These are phyloP conservation scores for Melangyna quadrimaculata DNA, from an alignment of 2,888 invertebrate genomes.

Conservation along the genomic window DNA sequence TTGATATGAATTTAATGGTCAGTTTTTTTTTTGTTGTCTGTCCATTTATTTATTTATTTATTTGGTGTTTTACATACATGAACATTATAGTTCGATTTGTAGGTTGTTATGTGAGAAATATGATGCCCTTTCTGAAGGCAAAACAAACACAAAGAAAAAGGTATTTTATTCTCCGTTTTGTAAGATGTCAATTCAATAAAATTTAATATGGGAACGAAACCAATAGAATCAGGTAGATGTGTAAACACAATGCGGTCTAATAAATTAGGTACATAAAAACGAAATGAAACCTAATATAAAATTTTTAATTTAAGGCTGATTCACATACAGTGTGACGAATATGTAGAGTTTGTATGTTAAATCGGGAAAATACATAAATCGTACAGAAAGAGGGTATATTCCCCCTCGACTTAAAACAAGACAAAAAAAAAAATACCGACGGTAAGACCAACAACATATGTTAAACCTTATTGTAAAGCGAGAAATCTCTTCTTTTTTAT, in stretches of 20 bases:
- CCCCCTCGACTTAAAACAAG: too few relatives aligned
- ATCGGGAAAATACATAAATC: too few relatives aligned
- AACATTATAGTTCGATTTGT: constrained; percentile 9
- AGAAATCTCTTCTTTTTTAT: too few relatives aligned
- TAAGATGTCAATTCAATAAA: neutral
- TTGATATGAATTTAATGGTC: neutral
- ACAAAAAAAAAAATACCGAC: too few relatives aligned
- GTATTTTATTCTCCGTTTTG: neutral
- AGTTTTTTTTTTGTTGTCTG: neutral
- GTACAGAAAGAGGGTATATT: too few relatives aligned
- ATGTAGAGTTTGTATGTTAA: too few relatives aligned
- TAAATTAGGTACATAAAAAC: too few relatives aligned
- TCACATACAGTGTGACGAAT: too few relatives aligned
- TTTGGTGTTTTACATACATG: constrained; percentile 28
- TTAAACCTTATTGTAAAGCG: too few relatives aligned
- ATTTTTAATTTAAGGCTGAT: too few relatives aligned
- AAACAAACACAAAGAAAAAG: neutral
- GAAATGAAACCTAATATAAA: too few relatives aligned
- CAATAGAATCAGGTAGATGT: neutral
- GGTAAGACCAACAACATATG: too few relatives aligned
- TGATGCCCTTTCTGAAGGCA: neutral
- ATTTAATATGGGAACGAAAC: constrained; percentile 1
- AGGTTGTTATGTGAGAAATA: constrained; percentile 12
- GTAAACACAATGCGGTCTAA: neutral
- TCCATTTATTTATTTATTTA: neutral